Conservation (phyloP, 2,888 invertebrate species). For the Spisula solida region DNA sequence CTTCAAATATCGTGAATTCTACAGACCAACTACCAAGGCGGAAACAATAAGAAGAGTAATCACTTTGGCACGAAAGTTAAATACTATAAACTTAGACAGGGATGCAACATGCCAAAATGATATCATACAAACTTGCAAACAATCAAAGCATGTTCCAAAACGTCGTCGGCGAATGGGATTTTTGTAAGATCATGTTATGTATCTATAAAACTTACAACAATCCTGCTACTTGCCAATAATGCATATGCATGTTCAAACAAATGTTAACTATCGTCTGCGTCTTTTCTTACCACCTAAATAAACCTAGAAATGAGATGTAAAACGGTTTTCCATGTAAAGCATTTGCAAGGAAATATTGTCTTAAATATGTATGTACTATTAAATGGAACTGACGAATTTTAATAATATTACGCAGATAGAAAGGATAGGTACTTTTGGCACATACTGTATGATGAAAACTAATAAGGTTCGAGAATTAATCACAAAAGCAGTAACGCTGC, state of each 20-base stretch:
- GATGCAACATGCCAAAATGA: not conserved
- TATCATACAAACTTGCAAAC: not conserved
- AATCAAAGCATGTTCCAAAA: not conserved
- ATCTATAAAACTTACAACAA: not conserved
- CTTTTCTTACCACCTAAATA: not conserved
- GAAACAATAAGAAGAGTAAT: not conserved
- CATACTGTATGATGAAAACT: too few species aligned
- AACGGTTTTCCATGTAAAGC: not conserved
- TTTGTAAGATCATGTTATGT: not conserved
- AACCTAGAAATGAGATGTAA: not conserved
- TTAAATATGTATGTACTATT: not conserved
- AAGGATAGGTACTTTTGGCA: not conserved
- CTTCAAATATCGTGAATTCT: slow-evolving; percentile 10
- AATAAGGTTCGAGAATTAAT: too few species aligned
- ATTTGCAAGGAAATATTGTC: not conserved
- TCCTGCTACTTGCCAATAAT: not conserved
- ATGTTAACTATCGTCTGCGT: not conserved
- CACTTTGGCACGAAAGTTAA: not conserved
- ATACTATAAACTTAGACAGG: not conserved
- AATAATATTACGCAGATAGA: not conserved
- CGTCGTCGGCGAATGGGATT: not conserved
- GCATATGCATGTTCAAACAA: slow-evolving; percentile 7
- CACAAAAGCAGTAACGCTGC: too few species aligned
- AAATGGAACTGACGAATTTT: not conserved
- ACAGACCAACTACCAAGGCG: not conserved